A percentile compares a stretch with the other conserved stretches of the same genome.
Conservation (phyloP, 2,888 invertebrate species). For the Clanis bilineata region DNA sequence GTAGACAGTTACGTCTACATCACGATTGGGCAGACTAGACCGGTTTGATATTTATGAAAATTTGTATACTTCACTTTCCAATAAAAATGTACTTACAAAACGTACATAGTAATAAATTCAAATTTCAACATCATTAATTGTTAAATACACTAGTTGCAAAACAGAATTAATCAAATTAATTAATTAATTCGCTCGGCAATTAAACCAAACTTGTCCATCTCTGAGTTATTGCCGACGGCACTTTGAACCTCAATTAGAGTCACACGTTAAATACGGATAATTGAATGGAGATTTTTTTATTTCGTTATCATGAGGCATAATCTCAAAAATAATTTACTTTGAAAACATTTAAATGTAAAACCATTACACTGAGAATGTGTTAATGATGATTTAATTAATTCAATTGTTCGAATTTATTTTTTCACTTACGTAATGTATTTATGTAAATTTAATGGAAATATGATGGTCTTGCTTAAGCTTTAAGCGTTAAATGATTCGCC, state of each 20-base stretch:
- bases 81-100: neutral
- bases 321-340: constrained; percentile 38
- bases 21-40: no score
- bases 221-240: constrained; percentile 34
- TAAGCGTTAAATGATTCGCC: constrained; percentile 9
- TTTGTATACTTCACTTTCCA: no score
- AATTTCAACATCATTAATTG: neutral
- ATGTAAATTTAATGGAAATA: constrained; percentile 6
- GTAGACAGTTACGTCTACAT: no score
- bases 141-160: constrained; percentile 4
- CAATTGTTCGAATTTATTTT: constrained; percentile 10
- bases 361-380: constrained; percentile 14
- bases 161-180: constrained; percentile 25
- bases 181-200: constrained; percentile 29
- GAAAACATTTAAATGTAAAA: constrained; percentile 23
- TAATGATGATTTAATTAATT: constrained; percentile 1
- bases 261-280: constrained; percentile 58
- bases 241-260: constrained; percentile 48
- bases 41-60: no score
- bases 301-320: constrained; percentile 34
- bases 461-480: constrained; percentile 9
- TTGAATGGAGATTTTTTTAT: constrained; percentile 55
- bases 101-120: neutral
- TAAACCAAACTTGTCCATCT: constrained; percentile 14
- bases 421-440: constrained; percentile 6